Evolutionary conservation across 2,888 invertebrate species (phyloP), one percentile per base, ranked within the genome.

Genomic region (Athripsodes cinereus): DNA sequence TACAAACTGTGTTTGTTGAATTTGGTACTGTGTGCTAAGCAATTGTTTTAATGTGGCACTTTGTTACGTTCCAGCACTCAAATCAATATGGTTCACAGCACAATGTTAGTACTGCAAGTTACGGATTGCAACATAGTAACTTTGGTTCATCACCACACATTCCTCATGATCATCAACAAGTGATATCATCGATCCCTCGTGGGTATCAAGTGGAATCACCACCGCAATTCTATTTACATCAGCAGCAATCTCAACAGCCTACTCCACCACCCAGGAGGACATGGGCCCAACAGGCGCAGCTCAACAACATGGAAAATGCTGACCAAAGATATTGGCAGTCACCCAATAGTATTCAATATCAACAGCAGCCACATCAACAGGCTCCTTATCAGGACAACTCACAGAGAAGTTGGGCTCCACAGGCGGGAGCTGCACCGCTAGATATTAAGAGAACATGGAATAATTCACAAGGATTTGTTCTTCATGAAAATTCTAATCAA

Each of bases 171-270:
- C 62, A 55, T 48, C 62, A 62, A 34, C 55, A 58, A 53, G 48
- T 58, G 34, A 57, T 55, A 67, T 69, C 62, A 64, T 65, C 55
- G 69, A 69, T 57, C 49, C 62, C 60, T 21, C 55, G 56, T 5
- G 55, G 58, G 19, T 59, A 57, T 47, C 58, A 57, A 22, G 46
- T 71, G 21, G 75, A 74, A 51, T 40, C 40, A 8, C 78, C 82
- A 61, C 79, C 82, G 65, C 86, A 88, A 72, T 90, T 90, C 74
- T 91, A 86, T 74, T 76, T 90, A 66, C 90, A 91, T 70, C 88
- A 89, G 68, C 80, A 81, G 62, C 78, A 80, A 21, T 16, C 40
- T 5, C 76, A 61, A 75, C 68, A 74, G 69, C 68, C 76, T 71
- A 72, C 81, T 64, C 81, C 76, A 57, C 81, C 81, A 54, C 84